Conservation (phyloP, 2,797 vertebrate genomes). For the Momotus momota region DNA sequence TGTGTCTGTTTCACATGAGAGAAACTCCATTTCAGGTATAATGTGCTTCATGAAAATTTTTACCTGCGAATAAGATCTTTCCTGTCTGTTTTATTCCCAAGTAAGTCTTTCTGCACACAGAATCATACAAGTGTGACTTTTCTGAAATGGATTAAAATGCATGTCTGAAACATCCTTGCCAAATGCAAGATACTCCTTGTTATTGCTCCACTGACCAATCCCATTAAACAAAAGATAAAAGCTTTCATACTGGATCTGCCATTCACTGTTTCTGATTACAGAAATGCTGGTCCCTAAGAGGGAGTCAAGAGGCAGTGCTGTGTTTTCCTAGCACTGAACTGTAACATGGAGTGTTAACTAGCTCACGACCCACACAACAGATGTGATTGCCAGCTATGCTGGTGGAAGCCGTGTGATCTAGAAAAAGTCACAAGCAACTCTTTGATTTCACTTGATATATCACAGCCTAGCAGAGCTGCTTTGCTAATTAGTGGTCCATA, state of each 20-base stretch:
- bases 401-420: not conserved
- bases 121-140: not conserved
- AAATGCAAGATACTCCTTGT: not conserved
- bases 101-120: not conserved
- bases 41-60: not conserved
- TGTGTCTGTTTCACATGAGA: not conserved
- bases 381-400: conserved; percentile 8
- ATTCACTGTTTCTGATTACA: not conserved
- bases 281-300: not conserved
- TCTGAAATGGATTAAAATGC: not conserved
- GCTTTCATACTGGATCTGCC: not conserved
- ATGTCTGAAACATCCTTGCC: fast-evolving
- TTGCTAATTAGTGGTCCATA: not conserved
- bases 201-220: not conserved
- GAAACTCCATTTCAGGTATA: not conserved
- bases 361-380: not conserved
- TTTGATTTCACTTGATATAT: not conserved
- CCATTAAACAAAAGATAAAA: not conserved
- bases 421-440: not conserved
- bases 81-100: not conserved
- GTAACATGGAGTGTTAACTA: not conserved
- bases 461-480: not conserved
- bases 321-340: not conserved
- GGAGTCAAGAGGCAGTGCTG: not conserved
- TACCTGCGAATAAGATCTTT: not conserved